These are phyloP conservation scores for Pinna nobilis DNA, from an alignment of 1,140 invertebrate genomes.

Conservation along the genomic window DNA sequence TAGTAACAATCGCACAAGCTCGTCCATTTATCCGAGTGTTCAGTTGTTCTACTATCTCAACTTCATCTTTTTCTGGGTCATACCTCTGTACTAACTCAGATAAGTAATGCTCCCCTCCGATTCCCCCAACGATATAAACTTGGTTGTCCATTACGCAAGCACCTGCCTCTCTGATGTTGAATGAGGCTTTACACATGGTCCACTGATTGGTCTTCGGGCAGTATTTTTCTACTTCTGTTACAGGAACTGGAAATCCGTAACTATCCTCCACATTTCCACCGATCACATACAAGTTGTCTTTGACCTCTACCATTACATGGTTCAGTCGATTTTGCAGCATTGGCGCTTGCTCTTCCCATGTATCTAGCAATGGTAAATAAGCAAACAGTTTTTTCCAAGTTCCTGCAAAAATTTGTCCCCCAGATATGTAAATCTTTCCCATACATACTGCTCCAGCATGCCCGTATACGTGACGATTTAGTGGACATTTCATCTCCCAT, in stretches of 20 bases:
- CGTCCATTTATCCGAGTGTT: slow-evolving; percentile 56
- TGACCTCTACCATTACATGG: slow-evolving; percentile 68
- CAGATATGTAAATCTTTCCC: slow-evolving; percentile 67
- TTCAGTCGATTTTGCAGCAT: slow-evolving; percentile 68
- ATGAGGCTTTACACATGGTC: slow-evolving; percentile 61
- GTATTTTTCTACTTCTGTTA: slow-evolving; percentile 68
- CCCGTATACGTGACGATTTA: slow-evolving; percentile 67
- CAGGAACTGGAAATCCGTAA: slow-evolving; percentile 68
- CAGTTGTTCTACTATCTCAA: background rate
- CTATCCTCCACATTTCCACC: slow-evolving; percentile 71
- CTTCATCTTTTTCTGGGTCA: slow-evolving; percentile 45
- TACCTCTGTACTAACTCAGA: slow-evolving; percentile 65
- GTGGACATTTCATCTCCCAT: slow-evolving; percentile 67
- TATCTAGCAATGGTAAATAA: slow-evolving; percentile 60
- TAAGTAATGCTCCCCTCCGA: slow-evolving; percentile 70
- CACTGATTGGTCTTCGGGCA: slow-evolving; percentile 64
- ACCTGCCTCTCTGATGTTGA: slow-evolving; percentile 71
- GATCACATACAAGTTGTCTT: slow-evolving; percentile 63
- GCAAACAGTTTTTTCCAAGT: slow-evolving; percentile 64
- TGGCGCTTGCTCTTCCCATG: slow-evolving; percentile 64
- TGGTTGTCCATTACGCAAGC: slow-evolving; percentile 63
- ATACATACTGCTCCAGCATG: slow-evolving; percentile 68
- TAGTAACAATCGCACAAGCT: slow-evolving; percentile 52
- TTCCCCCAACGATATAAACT: slow-evolving; percentile 71
- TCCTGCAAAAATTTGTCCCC: slow-evolving; percentile 69